Conservation (phyloP, 1,140 invertebrate genomes). For the Rhagoletis pomonella region DNA sequence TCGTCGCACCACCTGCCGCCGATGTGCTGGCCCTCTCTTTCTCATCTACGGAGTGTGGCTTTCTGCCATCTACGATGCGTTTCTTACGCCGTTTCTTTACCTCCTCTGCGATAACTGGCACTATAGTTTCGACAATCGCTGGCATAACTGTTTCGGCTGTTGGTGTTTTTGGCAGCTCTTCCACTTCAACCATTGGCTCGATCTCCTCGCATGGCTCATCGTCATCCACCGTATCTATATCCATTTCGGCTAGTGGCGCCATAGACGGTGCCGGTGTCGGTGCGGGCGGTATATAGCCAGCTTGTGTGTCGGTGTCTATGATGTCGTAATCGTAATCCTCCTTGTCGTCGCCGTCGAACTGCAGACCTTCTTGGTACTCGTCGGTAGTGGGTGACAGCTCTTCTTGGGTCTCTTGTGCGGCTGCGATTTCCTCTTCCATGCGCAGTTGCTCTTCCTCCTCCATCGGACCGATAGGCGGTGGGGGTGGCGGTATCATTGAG, state of each 20-base stretch:
- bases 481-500: constrained; percentile 39
- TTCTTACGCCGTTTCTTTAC: constrained; percentile 72
- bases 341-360: constrained; percentile 64
- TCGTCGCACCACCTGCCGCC: constrained; percentile 60
- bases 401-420: constrained; percentile 56
- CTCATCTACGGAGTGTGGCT: constrained; percentile 66
- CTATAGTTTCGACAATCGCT: constrained; percentile 41
- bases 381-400: constrained; percentile 71
- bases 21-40: constrained; percentile 57
- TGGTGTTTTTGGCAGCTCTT: constrained; percentile 16
- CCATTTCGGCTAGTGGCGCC: constrained; percentile 80
- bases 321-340: constrained; percentile 65
- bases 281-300: constrained; percentile 67
- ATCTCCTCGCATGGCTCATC: constrained; percentile 75
- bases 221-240: constrained; percentile 78
- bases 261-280: constrained; percentile 71
- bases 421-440: constrained; percentile 46
- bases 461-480: constrained; percentile 27
- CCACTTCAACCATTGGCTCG: neutral
- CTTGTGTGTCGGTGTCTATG: constrained; percentile 60
- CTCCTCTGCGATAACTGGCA: constrained; percentile 60
- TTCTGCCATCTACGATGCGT: constrained; percentile 63
- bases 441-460: constrained; percentile 53
- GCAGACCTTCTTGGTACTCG: constrained; percentile 69
- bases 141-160: neutral